Conservation (phyloP, 2,888 invertebrate species). For the Erebia epiphron region DNA sequence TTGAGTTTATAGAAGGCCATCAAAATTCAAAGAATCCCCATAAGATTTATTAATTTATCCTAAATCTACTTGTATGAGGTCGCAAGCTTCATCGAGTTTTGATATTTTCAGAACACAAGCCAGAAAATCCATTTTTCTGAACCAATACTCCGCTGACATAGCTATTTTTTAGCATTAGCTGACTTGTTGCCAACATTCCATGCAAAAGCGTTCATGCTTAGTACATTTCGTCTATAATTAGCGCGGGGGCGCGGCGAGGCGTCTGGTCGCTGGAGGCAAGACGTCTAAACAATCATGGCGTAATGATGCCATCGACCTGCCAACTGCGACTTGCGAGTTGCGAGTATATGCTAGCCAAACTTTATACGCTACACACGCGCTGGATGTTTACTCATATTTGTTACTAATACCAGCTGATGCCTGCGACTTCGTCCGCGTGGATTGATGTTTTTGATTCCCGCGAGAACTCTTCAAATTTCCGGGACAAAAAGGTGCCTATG, state of each 20-base stretch:
- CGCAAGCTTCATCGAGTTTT: no score
- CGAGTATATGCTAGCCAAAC: neutral
- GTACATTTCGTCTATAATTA: conserved; percentile 38
- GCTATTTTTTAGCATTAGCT: conserved; percentile 8
- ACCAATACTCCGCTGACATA: neutral
- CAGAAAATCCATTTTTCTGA: neutral
- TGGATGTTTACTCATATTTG: neutral
- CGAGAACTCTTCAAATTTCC: no score
- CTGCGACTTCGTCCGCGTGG: no score
- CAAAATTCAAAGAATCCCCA: no score
- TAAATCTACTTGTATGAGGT: no score
- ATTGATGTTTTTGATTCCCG: no score
- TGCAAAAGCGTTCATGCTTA: conserved; percentile 2
- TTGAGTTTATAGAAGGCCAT: no score
- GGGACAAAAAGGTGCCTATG: no score
- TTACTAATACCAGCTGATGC: no score
- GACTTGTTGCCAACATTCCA: conserved; percentile 5
- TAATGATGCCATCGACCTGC: conserved; percentile 31
- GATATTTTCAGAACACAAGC: no score
- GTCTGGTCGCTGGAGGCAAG: conserved; percentile 16
- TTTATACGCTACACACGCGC: neutral
- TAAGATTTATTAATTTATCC: no score
- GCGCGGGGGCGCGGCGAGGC: conserved; percentile 42
- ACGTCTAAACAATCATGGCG: conserved; percentile 21
- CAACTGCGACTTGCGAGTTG: neutral